A percentile compares a stretch with the other conserved stretches of the same genome.
phyloP scores from a whole-genome alignment of 2,113 vertebrate genomes.

The Cyanoramphus novaezelandiae region DNA sequence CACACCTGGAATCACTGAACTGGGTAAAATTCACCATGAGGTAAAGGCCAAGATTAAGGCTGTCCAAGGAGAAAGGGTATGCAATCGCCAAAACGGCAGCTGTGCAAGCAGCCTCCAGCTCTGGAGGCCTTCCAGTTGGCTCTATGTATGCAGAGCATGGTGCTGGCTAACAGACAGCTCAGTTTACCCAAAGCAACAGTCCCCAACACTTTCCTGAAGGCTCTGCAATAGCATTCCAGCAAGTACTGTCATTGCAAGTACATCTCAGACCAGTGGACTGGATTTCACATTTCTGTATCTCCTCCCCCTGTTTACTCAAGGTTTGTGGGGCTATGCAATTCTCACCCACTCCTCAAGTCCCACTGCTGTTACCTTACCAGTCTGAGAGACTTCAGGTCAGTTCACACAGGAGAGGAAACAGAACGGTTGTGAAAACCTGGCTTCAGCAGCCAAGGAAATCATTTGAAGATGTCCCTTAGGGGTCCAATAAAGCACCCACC shows the following conservation, averaged over 20 bases:
- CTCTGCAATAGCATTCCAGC: neutral
- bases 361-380: neutral
- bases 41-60: constrained; percentile 1
- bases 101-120: constrained; percentile 2
- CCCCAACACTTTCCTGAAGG: neutral
- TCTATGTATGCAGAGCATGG: neutral
- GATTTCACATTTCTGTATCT: neutral
- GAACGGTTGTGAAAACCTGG: neutral
- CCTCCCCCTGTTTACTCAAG: neutral
- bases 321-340: neutral
- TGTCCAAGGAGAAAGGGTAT: neutral
- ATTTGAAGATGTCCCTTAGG: neutral
- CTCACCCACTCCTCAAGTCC: neutral
- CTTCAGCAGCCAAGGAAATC: neutral
- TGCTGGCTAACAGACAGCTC: neutral
- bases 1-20: constrained; percentile 11
- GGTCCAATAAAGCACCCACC: neutral
- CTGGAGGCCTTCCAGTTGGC: constrained; percentile 28
- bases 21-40: constrained; percentile 1
- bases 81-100: neutral
- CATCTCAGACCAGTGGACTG: neutral
- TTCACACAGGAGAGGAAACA: neutral
- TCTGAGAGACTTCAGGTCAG: neutral
- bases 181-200: constrained; percentile 1
- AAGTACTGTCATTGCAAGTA: neutral